phyloP scores from a whole-genome alignment of 2,797 vertebrate species.

The Acipenser ruthenus region DNA sequence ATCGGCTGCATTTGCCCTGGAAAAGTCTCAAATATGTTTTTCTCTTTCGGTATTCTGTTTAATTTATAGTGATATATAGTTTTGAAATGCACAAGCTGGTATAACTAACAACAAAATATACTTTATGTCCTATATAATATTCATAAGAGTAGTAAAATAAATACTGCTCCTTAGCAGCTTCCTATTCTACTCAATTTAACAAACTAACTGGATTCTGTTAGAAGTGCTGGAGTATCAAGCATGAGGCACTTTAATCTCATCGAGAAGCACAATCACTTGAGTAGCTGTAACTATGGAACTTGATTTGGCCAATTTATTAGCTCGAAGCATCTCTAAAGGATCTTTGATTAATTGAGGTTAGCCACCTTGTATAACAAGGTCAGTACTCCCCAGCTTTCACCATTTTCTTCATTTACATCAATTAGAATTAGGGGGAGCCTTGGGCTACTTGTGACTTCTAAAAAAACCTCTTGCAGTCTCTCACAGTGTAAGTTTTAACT shows the following conservation, averaged over 20 bases:
- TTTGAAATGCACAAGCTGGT: too few species aligned
- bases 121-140: too few species aligned
- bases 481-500: conserved; percentile 59
- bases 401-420: conserved; percentile 83
- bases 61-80: too few species aligned
- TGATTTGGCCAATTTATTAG: conserved; percentile 69
- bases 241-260: conserved; percentile 47
- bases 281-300: conserved; percentile 47
- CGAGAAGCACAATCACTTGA: conserved; percentile 42
- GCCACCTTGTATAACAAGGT: conserved; percentile 77
- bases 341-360: conserved; percentile 94
- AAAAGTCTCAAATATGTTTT: too few species aligned
- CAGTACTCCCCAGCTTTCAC: conserved; percentile 69
- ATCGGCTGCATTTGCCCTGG: too few species aligned
- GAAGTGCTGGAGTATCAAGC: conserved; percentile 28
- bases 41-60: too few species aligned
- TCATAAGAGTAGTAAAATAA: too few species aligned
- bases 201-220: conserved; percentile 29
- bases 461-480: conserved; percentile 43
- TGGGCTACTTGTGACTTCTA: conserved; percentile 55
- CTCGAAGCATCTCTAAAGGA: conserved; percentile 75
- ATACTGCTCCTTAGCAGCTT: conserved; percentile 11
- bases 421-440: conserved; percentile 72
- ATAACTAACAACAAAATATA: too few species aligned
- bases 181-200: conserved; percentile 36